Evolutionary conservation across 2,888 invertebrate genomes (phyloP).

Genomic region (Eristalinus aeneus): DNA sequence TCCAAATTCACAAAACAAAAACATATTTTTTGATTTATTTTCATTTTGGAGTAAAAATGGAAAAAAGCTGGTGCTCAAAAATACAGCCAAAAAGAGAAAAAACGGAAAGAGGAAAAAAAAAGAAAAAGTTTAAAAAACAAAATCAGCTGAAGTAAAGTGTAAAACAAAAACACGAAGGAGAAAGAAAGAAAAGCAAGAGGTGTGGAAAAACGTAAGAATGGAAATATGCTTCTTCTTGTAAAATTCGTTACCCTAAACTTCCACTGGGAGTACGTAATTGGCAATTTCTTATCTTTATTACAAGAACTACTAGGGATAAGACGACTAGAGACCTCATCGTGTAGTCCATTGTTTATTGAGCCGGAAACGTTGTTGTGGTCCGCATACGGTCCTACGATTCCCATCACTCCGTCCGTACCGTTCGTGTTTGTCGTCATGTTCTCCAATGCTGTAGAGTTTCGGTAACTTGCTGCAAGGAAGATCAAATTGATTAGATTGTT

Average conservation of each 20-base stretch:
- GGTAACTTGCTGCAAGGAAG: constrained; percentile 73
- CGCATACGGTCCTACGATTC: constrained; percentile 70
- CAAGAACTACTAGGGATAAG: constrained; percentile 80
- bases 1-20: constrained; percentile 14
- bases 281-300: constrained; percentile 81
- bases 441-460: constrained; percentile 79
- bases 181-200: constrained; percentile 47
- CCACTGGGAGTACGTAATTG: constrained; percentile 84
- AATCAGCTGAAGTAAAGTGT: constrained; percentile 22
- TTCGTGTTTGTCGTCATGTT: constrained; percentile 73
- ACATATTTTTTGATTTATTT: neutral
- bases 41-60: constrained; percentile 6
- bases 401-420: constrained; percentile 75
- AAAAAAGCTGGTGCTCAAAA: constrained; percentile 47
- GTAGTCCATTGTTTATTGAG: constrained; percentile 60
- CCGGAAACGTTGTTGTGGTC: constrained; percentile 76
- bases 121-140: neutral
- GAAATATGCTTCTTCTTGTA: constrained; percentile 71
- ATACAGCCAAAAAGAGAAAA: constrained; percentile 20
- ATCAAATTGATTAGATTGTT: neutral
- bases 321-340: constrained; percentile 82
- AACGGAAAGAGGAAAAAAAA: neutral
- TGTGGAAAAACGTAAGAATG: constrained; percentile 72
- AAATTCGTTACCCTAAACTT: constrained; percentile 82
- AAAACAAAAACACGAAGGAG: neutral